Conservation (phyloP, 2,888 invertebrate genomes). For the Drosophila putrida region DNA sequence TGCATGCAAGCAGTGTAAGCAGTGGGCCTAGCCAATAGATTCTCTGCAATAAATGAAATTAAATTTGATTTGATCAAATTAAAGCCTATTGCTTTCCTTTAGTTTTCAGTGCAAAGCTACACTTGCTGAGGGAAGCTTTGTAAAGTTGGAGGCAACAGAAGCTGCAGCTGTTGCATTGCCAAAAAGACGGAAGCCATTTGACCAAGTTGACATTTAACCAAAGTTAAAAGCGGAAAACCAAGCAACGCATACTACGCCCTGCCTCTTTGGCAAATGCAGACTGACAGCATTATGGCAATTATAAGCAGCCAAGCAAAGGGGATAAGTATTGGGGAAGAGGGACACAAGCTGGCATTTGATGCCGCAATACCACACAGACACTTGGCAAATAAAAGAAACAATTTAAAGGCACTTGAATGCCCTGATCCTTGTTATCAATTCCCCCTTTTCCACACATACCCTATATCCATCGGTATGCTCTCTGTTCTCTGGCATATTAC, state of each 20-base stretch:
- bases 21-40: background rate
- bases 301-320: constrained; percentile 33
- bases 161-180: constrained; percentile 62
- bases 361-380: constrained; percentile 29
- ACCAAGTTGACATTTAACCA: constrained; percentile 68
- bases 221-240: constrained; percentile 67
- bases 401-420: constrained; percentile 27
- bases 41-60: too few relatives aligned
- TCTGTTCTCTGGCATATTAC: constrained; percentile 41
- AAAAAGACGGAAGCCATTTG: constrained; percentile 55
- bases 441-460: background rate
- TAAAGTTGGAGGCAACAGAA: constrained; percentile 56
- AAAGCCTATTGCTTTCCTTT: background rate
- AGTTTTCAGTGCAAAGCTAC: constrained; percentile 9
- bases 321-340: background rate
- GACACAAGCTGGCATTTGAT: constrained; percentile 39
- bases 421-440: constrained; percentile 16
- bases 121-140: constrained; percentile 2
- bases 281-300: constrained; percentile 46
- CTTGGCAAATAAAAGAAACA: constrained; percentile 46
- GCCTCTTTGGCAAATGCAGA: background rate
- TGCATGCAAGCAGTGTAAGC: background rate
- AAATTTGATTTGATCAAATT: background rate
- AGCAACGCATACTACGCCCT: constrained; percentile 13
- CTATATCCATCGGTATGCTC: background rate